These are phyloP conservation scores for Potorous gilbertii DNA, from an alignment of 2,797 vertebrate genomes.

Conservation along the genomic window DNA sequence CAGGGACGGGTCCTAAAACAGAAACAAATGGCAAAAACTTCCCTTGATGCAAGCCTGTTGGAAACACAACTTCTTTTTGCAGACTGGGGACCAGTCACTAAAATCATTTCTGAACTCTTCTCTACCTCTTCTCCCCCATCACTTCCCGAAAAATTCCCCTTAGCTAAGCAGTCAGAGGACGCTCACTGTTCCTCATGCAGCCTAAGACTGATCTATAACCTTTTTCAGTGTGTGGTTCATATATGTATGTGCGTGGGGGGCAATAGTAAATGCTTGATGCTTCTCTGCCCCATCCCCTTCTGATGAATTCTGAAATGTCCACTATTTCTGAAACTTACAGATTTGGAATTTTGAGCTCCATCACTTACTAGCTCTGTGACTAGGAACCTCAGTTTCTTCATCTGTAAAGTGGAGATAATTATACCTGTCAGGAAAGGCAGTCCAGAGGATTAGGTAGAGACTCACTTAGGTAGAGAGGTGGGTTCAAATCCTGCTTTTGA, in stretches of 20 bases:
- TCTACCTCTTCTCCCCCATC: background rate
- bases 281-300: background rate
- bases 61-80: background rate
- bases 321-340: background rate
- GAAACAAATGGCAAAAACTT: background rate
- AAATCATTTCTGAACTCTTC: background rate
- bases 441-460: background rate
- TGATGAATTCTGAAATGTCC: background rate
- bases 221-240: background rate
- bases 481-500: background rate
- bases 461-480: background rate
- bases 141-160: constrained; percentile 30
- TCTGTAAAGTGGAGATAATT: background rate
- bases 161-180: background rate
- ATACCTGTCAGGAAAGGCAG: no score
- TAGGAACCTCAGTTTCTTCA: background rate
- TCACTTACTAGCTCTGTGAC: background rate
- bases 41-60: rapidly evolving
- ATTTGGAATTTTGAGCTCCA: background rate
- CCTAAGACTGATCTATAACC: background rate
- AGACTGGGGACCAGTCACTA: background rate
- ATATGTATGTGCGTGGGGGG: no score
- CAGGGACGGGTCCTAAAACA: no score
- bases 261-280: background rate
- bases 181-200: background rate